Evolutionary conservation across 30 jellyfish, hydroid and myxozoan genomes (phyloP), one percentile per base, ranked within the genome.

Genomic region (Aurelia sp.): DNA sequence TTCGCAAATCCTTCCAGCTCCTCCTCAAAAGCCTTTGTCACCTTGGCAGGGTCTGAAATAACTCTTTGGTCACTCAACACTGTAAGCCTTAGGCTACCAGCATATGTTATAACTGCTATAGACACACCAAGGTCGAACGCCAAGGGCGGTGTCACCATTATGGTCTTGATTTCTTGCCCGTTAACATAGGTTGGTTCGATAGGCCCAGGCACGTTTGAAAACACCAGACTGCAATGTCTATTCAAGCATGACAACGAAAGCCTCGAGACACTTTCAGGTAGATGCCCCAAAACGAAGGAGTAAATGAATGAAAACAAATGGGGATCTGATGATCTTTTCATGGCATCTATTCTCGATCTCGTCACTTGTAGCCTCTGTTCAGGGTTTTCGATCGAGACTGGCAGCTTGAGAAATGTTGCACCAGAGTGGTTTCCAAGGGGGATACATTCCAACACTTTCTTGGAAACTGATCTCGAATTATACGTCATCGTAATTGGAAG

Each of bases 181-280:
- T 59, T 60, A 27, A 96, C 85, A 67, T 77, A 64, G 10, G 92
- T 66, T 35, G 97, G 90, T 59, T 92, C 92, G 62, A 95, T 61
- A 13, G 99, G 98, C 4, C 99, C 99, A 21, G 99, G 98, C 13
- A 96, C 97, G 66, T 96, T 96, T 21, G 98, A 96, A 50, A 72
- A 80, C 31, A 96, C 94, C 68, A 96, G 84, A 53, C 99, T 53
- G 87, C 97, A 90, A 82, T 96, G 97, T 38, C 52, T 50, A 44
- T 91, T 76, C 72, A 96, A 38, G 78, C 75, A 65, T 44, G 70
- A 76, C 48, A 97, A 70, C n/a, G 99, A 76, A 18, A 82, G 72
- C 22, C 96, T 82, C 18, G 98, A 76, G 33, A 96, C 35, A 35
- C 78, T 59, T 30, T 86, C 92, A 5, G 99, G 99, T 58, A 96